Percentiles rank a stretch among this genome's conserved stretches.
Evolutionary conservation across 1,140 invertebrate species (phyloP).

Genomic region (Drosophila murphyi): DNA sequence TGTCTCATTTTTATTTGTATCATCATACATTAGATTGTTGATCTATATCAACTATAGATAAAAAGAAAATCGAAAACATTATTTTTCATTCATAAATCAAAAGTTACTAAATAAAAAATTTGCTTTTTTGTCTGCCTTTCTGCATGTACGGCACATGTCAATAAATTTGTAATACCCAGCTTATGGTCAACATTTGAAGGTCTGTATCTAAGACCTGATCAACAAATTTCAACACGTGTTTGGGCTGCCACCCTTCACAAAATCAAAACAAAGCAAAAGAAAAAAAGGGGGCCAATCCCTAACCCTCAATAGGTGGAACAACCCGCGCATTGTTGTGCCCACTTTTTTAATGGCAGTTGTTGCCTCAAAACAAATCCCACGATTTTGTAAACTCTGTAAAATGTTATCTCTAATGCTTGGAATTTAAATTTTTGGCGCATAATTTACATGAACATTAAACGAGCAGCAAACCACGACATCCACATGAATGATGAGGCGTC

Average conservation of each 20-base stretch:
- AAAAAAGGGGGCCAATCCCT: slow-evolving; percentile 1
- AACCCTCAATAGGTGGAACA: too few species aligned
- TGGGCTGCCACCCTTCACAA: slow-evolving; percentile 22
- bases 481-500: slow-evolving; percentile 69
- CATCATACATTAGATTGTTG: too few species aligned
- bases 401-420: slow-evolving; percentile 62
- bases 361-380: slow-evolving; percentile 57
- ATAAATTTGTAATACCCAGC: slow-evolving; percentile 25
- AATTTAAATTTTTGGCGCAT: slow-evolving; percentile 69
- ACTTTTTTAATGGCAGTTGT: slow-evolving; percentile 33
- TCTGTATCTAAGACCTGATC: background rate
- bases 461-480: slow-evolving; percentile 47
- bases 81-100: too few species aligned
- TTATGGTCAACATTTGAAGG: slow-evolving; percentile 17
- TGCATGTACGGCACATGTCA: slow-evolving; percentile 10
- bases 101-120: too few species aligned
- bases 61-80: too few species aligned
- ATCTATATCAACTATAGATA: too few species aligned
- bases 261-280: background rate
- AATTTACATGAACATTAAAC: slow-evolving; percentile 68
- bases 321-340: slow-evolving; percentile 18
- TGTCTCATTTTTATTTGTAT: too few species aligned
- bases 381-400: slow-evolving; percentile 64
- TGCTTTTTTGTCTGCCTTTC: background rate
- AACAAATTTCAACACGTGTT: slow-evolving; percentile 44